Percentiles rank a stretch among this genome's conserved stretches.
These are phyloP conservation scores for Oncorhynchus clarkii DNA, from an alignment of 2,113 vertebrate species.

Conservation along the genomic window DNA sequence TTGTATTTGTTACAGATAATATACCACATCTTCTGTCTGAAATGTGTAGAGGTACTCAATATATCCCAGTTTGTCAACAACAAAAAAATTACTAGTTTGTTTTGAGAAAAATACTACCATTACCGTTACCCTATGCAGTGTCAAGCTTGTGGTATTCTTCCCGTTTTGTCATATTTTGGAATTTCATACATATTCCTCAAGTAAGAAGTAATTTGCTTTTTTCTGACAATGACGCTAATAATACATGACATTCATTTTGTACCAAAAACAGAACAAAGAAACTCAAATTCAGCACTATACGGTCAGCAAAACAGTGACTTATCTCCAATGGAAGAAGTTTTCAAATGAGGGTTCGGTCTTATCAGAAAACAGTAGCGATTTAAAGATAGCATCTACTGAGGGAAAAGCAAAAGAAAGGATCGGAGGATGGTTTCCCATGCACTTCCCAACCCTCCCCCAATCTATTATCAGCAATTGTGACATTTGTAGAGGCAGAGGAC, in stretches of 20 bases:
- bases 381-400: slow-evolving; percentile 59
- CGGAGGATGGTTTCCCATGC: slow-evolving; percentile 27
- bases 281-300: slow-evolving; percentile 55
- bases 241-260: slow-evolving; percentile 50
- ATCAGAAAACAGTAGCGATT: slow-evolving; percentile 52
- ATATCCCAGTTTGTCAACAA: no score
- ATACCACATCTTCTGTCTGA: no score
- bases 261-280: slow-evolving; percentile 58
- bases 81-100: no score
- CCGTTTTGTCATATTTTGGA: neutral
- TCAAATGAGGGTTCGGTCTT: slow-evolving; percentile 50
- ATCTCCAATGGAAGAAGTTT: slow-evolving; percentile 47
- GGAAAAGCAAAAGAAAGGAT: neutral
- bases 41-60: no score
- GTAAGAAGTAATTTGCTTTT: neutral
- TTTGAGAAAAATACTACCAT: no score
- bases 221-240: slow-evolving; percentile 12
- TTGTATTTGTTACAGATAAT: no score
- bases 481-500: slow-evolving; percentile 70
- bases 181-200: no score
- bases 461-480: slow-evolving; percentile 59
- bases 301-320: slow-evolving; percentile 66
- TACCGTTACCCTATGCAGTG: no score
- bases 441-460: slow-evolving; percentile 21
- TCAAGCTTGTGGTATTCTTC: no score